phyloP scores from a whole-genome alignment of 1,140 invertebrate species.

The Aethina tumida region DNA sequence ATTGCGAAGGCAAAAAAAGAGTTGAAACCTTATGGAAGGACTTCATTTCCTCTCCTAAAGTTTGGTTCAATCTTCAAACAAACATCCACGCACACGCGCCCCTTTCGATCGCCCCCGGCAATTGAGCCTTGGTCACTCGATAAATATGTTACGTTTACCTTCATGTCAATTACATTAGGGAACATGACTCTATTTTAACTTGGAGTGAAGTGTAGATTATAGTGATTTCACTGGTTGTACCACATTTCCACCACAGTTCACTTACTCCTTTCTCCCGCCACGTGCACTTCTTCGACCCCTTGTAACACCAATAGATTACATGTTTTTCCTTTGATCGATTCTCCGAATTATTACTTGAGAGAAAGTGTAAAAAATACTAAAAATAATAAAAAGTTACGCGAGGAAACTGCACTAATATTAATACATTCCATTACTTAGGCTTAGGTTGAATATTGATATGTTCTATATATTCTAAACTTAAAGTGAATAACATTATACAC shows the following conservation, averaged over 20 bases:
- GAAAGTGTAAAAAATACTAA: too few relatives aligned
- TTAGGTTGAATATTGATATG: too few relatives aligned
- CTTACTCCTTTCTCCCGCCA: slow-evolving; percentile 7
- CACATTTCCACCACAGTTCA: slow-evolving; percentile 5
- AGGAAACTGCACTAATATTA: too few relatives aligned
- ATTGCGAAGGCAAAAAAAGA: too few relatives aligned
- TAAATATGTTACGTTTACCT: slow-evolving; percentile 36
- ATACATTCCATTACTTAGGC: too few relatives aligned
- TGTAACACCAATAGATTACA: neutral
- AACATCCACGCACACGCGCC: slow-evolving; percentile 9
- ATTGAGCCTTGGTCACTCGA: slow-evolving; percentile 10
- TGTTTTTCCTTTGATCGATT: neutral
- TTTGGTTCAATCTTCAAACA: slow-evolving; percentile 8
- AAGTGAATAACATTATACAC: too few relatives aligned
- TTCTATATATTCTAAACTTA: too few relatives aligned
- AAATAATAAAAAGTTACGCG: too few relatives aligned
- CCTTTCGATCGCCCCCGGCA: slow-evolving; percentile 8
- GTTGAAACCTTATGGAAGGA: too few relatives aligned
- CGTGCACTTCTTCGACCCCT: neutral
- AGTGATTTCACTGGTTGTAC: slow-evolving; percentile 15
- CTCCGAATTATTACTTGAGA: neutral
- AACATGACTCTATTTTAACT: slow-evolving; percentile 36
- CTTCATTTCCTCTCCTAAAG: too few relatives aligned
- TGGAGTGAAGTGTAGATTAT: slow-evolving; percentile 31
- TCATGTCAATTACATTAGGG: slow-evolving; percentile 40